Evolutionary conservation across 2,888 invertebrate species (phyloP).

Genomic region (Standfussiana lucernea): DNA sequence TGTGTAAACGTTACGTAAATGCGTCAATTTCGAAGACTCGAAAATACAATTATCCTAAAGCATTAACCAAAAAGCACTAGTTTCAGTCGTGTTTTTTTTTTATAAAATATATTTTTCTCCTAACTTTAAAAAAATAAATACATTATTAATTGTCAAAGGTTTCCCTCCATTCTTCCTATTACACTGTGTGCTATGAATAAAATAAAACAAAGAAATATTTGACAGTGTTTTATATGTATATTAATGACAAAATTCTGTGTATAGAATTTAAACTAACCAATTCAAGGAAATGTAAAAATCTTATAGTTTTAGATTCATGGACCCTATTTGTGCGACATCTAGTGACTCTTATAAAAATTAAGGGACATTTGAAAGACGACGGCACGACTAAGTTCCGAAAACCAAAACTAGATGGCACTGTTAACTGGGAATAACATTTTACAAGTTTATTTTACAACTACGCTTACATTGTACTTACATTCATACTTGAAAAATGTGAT

Average conservation of each 20-base stretch:
- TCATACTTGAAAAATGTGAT: not conserved
- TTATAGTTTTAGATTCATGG: not conserved
- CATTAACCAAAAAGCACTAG: too few species aligned
- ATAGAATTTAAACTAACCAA: not conserved
- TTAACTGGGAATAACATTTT: not conserved
- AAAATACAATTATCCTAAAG: too few species aligned
- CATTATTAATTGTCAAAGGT: not conserved
- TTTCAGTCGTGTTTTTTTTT: too few species aligned
- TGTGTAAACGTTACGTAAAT: too few species aligned
- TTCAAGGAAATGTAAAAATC: not conserved
- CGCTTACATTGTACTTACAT: not conserved
- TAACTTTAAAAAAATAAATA: too few species aligned
- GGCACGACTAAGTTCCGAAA: not conserved
- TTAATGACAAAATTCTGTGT: not conserved
- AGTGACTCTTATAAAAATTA: not conserved
- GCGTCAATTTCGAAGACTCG: too few species aligned
- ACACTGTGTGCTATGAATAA: too few species aligned
- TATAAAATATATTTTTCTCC: too few species aligned
- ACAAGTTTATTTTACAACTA: not conserved
- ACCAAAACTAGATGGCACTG: conserved; percentile 13
- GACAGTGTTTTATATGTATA: too few species aligned
- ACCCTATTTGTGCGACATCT: conserved; percentile 17
- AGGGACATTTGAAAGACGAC: not conserved
- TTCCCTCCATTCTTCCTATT: not conserved
- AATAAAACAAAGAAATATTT: too few species aligned